phyloP scores from a whole-genome alignment of 1,140 invertebrate genomes.

The Pseudomyrmex sp. region DNA sequence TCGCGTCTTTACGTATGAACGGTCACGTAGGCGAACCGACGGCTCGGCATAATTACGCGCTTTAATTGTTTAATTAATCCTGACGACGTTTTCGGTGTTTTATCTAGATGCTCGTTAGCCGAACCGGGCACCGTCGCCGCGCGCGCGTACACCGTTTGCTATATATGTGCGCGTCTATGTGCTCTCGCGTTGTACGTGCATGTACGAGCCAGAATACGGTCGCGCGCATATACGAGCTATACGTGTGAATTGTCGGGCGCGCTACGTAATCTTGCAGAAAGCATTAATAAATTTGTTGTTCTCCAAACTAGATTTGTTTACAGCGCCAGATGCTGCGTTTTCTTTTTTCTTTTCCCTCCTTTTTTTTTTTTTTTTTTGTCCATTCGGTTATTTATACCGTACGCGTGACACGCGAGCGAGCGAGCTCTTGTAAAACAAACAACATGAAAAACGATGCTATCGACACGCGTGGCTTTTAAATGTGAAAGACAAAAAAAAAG shows the following conservation, averaged over 20 bases:
- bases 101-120: slow-evolving; percentile 83
- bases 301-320: slow-evolving; percentile 54
- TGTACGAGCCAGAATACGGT: neutral
- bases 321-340: neutral
- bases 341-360: neutral
- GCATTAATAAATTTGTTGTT: slow-evolving; percentile 57
- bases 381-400: slow-evolving; percentile 43
- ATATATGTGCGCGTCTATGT: too few species aligned
- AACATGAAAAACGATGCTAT: slow-evolving; percentile 42
- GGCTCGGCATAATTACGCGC: slow-evolving; percentile 78
- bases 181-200: neutral
- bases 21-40: slow-evolving; percentile 39
- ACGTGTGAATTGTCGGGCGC: slow-evolving; percentile 41
- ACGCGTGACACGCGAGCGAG: slow-evolving; percentile 25
- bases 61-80: slow-evolving; percentile 84
- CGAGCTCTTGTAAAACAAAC: slow-evolving; percentile 47
- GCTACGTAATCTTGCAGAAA: slow-evolving; percentile 59
- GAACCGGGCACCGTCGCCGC: slow-evolving; percentile 32
- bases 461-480: slow-evolving; percentile 46
- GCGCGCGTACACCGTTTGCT: too few species aligned
- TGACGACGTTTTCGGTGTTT: slow-evolving; percentile 79
- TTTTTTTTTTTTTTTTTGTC: neutral
- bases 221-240: slow-evolving; percentile 43
- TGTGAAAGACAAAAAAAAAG: slow-evolving; percentile 7
- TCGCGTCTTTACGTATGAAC: slow-evolving; percentile 33